These are phyloP conservation scores for Trachelus troglodyta DNA, from an alignment of 2,888 invertebrate species.

Conservation along the genomic window DNA sequence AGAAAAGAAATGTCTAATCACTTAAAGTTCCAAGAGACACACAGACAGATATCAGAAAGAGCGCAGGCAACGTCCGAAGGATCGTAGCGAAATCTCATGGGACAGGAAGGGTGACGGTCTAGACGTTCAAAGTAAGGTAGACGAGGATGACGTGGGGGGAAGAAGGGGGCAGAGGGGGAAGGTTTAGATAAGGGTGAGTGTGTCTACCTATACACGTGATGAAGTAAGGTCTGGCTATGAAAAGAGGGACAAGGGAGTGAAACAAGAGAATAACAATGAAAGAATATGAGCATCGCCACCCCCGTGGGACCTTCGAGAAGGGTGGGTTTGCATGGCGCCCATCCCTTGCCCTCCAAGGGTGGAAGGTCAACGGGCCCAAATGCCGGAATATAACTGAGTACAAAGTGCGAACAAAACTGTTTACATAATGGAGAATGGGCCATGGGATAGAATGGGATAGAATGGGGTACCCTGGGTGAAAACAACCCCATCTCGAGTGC, in stretches of 20 bases:
- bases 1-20: too few species aligned
- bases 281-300: constrained; percentile 18
- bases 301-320: not conserved
- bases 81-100: too few species aligned
- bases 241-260: not conserved
- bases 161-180: rapidly evolving
- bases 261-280: constrained; percentile 21
- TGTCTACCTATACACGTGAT: not conserved
- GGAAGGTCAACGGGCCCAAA: not conserved
- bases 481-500: too few species aligned
- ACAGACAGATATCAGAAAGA: too few species aligned
- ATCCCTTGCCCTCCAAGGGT: not conserved
- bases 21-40: too few species aligned
- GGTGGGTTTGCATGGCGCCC: not conserved
- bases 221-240: not conserved
- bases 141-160: not conserved
- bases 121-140: too few species aligned
- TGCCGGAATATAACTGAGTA: not conserved
- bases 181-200: not conserved
- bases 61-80: too few species aligned
- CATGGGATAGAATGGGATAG: too few species aligned
- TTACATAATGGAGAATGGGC: constrained; percentile 1
- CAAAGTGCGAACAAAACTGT: constrained; percentile 3
- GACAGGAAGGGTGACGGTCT: too few species aligned
- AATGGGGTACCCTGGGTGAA: too few species aligned